Evolutionary conservation across 1,140 invertebrate genomes (phyloP).

Genomic region (Zaprionus tsacasi): DNA sequence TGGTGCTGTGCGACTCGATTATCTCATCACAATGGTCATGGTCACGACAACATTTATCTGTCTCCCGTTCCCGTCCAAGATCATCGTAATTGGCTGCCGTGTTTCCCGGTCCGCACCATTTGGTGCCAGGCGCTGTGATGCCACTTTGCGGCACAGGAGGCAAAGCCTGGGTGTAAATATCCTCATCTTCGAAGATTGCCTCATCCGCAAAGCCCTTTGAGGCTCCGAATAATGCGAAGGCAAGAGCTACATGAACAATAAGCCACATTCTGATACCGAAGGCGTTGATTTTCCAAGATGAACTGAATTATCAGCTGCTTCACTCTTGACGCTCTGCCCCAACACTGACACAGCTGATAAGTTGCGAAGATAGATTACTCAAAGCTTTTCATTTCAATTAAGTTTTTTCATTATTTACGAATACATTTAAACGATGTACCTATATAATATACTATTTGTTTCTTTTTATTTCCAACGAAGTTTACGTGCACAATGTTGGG

Average conservation of each 20-base stretch:
- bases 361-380: background rate
- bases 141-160: conserved; percentile 66
- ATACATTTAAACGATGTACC: background rate
- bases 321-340: background rate
- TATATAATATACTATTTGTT: background rate
- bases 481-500: no score
- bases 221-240: conserved; percentile 9
- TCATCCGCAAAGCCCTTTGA: conserved; percentile 62
- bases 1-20: conserved; percentile 85
- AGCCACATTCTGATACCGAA: conserved; percentile 37
- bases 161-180: conserved; percentile 77
- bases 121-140: conserved; percentile 85
- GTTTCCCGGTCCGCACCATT: conserved; percentile 91
- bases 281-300: background rate
- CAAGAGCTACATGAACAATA: background rate
- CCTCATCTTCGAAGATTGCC: conserved; percentile 80
- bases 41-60: conserved; percentile 91
- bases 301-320: conserved; percentile 42
- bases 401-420: background rate
- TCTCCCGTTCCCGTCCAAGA: conserved; percentile 87
- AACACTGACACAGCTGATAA: conserved; percentile 30
- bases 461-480: background rate
- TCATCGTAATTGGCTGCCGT: conserved; percentile 88
- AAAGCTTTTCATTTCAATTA: background rate
- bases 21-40: conserved; percentile 90